Base-by-base conservation (phyloP, 2,113 vertebrate genomes). In the Serranochromis macrocephalus region DNA sequence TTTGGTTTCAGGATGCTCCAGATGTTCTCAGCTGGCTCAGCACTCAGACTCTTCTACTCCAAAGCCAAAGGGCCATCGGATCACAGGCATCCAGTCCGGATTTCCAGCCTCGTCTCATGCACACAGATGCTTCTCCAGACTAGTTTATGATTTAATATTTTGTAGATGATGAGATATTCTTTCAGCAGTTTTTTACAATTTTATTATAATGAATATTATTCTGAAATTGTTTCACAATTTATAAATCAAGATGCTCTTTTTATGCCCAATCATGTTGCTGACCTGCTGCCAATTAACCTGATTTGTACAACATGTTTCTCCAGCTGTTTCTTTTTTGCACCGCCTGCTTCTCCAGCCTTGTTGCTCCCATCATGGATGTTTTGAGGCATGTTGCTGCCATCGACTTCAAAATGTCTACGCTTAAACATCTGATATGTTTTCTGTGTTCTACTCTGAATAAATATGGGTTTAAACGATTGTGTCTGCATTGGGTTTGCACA, bases 401-500 rank as follows among this genome's bases (percentile, higher is more conserved):
- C 5, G 5, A 45, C 13, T 26, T 71, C 38, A 2, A 71, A 71
- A 1, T 0, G 7, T 71, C 66, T 45, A 24, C 5, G 0, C 21
- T 73, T 0, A 45, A 73, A 45, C 21, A 6, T 16, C 21, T 10
- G 21, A 73, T 7, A 73, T 73, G 2, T 73, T 24, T 3, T 73
- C 13, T 73, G 21, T 45, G 0, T 14, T 73, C 66, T 73, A 45
- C 21, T 45, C 13, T 73, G 4, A 42, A 45, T 26, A 45, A 73
- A 73, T 45, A 45, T 8, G 12, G 66, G 5, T 71, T 10, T 14
- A 16, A 24, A 6, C 5, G 0, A 71, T 26, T 10, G 19, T 16
- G 29, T 24, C 2, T 16, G 68, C 13, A 45, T 0, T 26, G 2
- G 21, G 2, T 71, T 73, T 73, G 38, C 14, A 4, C 3, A 0